phyloP scores from a whole-genome alignment of 2,888 invertebrate species.

The Pachymerium ferrugineum region DNA sequence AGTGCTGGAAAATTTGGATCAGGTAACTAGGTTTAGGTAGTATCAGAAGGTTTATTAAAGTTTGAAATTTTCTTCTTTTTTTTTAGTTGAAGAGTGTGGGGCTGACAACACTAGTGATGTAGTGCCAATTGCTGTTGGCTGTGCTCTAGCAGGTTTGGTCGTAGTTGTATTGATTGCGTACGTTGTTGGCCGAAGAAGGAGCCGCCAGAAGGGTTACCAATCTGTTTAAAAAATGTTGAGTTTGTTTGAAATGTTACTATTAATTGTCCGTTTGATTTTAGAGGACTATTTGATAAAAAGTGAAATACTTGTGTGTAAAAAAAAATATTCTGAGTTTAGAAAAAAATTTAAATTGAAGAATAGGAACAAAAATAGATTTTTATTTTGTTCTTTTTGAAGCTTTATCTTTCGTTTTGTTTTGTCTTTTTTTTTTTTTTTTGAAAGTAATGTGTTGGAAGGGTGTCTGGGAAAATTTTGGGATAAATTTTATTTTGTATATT shows the following conservation, averaged over 20 bases:
- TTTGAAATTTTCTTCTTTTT: too few relatives aligned
- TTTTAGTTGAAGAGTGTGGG: slow-evolving; percentile 20
- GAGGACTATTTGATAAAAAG: not conserved
- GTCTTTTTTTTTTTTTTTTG: too few relatives aligned
- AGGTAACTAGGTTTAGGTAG: not conserved
- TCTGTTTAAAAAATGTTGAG: slow-evolving; percentile 61
- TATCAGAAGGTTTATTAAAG: too few relatives aligned
- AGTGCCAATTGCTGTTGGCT: slow-evolving; percentile 95
- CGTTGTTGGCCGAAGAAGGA: slow-evolving; percentile 80
- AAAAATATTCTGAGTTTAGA: too few relatives aligned
- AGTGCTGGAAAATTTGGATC: not conserved
- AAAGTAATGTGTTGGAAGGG: not conserved
- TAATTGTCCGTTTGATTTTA: not conserved
- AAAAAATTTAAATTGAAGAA: too few relatives aligned
- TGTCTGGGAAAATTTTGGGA: not conserved
- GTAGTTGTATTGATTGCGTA: slow-evolving; percentile 87
- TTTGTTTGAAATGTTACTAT: not conserved
- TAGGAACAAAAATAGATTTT: too few relatives aligned
- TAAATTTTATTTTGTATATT: slow-evolving; percentile 1
- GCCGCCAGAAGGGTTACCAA: slow-evolving; percentile 75
- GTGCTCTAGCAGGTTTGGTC: slow-evolving; percentile 82
- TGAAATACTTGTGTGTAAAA: not conserved
- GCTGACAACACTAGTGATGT: slow-evolving; percentile 61
- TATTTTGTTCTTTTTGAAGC: too few relatives aligned
- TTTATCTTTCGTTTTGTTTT: too few relatives aligned